A percentile compares a stretch with the other conserved stretches of the same genome.
Evolutionary conservation across 2,113 vertebrate species (phyloP).

Genomic region (Pandion haliaetus): DNA sequence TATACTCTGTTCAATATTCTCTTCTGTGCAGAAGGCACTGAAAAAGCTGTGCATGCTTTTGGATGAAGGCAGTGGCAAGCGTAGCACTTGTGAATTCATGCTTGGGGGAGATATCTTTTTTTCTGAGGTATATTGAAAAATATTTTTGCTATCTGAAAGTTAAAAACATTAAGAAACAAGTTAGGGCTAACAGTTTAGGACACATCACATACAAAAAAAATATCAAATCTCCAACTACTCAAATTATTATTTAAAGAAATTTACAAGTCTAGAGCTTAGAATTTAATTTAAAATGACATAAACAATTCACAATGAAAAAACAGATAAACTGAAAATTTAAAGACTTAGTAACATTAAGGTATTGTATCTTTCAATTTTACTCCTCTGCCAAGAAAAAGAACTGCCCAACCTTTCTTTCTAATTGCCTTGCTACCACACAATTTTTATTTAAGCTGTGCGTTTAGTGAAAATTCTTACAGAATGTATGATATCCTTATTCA

Average conservation of each 20-base stretch:
- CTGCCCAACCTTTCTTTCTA: neutral
- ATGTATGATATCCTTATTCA: neutral
- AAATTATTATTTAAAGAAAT: neutral
- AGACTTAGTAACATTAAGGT: neutral
- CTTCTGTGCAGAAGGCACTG: conserved; percentile 93
- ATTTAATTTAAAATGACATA: neutral
- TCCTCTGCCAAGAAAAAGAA: neutral
- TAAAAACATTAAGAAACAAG: conserved; percentile 17
- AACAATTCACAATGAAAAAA: neutral
- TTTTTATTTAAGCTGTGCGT: neutral
- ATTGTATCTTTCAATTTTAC: neutral
- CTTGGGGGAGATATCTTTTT: conserved; percentile 79
- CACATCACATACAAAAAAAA: neutral
- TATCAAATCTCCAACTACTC: neutral
- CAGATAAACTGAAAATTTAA: neutral
- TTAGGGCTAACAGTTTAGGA: neutral
- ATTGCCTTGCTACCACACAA: neutral
- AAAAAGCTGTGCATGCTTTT: conserved; percentile 80
- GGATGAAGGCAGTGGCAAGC: conserved; percentile 74
- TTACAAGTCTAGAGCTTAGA: neutral
- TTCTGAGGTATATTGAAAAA: conserved; percentile 80
- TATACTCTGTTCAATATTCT: conserved; percentile 88
- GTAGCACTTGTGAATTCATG: conserved; percentile 76
- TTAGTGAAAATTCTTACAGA: neutral
- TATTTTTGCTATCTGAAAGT: conserved; percentile 79